Conservation (phyloP, 2,113 vertebrate genomes). For the Rhinolophus sinicus region DNA sequence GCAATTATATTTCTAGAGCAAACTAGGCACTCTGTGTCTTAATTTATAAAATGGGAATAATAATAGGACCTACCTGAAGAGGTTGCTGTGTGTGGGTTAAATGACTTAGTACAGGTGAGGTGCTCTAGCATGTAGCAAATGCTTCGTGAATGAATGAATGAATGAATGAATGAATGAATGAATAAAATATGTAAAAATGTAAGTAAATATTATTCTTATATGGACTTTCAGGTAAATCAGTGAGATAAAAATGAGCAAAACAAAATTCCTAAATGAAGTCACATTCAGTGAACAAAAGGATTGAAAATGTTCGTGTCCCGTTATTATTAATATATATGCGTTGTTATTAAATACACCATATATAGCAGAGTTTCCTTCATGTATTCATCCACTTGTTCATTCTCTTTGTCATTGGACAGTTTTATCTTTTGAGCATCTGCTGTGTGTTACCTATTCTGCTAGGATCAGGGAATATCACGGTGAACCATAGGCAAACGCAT, state of each 20-base stretch:
- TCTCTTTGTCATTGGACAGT: background rate
- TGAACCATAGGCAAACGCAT: accelerated
- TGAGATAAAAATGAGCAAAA: background rate
- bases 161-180: background rate
- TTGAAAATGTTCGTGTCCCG: accelerated
- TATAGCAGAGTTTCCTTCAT: background rate
- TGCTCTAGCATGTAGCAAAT: too few relatives aligned
- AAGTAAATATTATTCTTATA: background rate
- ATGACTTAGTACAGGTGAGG: accelerated
- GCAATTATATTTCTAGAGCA: background rate
- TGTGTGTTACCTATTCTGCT: accelerated
- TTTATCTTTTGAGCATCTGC: background rate
- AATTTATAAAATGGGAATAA: too few relatives aligned
- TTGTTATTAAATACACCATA: accelerated
- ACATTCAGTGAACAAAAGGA: background rate
- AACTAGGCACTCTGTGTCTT: accelerated
- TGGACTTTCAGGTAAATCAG: background rate
- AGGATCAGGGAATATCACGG: background rate
- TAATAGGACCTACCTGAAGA: background rate
- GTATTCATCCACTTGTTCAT: accelerated
- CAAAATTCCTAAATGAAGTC: background rate
- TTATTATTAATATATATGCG: accelerated
- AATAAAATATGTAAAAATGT: background rate
- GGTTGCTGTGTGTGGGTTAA: background rate
- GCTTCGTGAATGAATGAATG: background rate